A percentile compares a stretch with the other conserved stretches of the same genome.
Evolutionary conservation across 2,113 vertebrate species (phyloP).

Genomic region (Mugil cephalus): DNA sequence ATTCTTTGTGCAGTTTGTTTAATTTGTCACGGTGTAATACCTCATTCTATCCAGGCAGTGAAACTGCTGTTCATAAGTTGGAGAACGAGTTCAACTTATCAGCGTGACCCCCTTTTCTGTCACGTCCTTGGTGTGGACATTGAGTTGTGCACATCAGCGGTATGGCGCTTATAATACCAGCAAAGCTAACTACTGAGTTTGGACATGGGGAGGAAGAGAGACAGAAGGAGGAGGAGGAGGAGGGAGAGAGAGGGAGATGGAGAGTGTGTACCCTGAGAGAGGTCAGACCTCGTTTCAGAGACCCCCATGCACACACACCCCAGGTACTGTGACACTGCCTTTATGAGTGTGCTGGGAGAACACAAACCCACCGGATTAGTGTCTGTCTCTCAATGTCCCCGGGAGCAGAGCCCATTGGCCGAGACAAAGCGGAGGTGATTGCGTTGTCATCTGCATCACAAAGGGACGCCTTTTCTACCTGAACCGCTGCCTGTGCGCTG

Average conservation of each 20-base stretch:
- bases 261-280: constrained; percentile 74
- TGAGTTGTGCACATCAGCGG: constrained; percentile 45
- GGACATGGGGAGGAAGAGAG: constrained; percentile 27
- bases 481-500: constrained; percentile 63
- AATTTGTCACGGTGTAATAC: constrained; percentile 15
- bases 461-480: constrained; percentile 81
- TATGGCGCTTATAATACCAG: constrained; percentile 33
- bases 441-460: constrained; percentile 84
- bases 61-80: background rate
- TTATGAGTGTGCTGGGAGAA: constrained; percentile 68
- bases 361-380: constrained; percentile 79
- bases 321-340: constrained; percentile 77
- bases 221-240: constrained; percentile 5
- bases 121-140: constrained; percentile 31
- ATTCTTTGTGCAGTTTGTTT: constrained; percentile 4
- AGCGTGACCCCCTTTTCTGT: constrained; percentile 20
- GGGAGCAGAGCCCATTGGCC: constrained; percentile 73
- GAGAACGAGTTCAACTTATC: constrained; percentile 4
- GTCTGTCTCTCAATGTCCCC: constrained; percentile 74
- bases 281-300: constrained; percentile 79
- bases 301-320: constrained; percentile 74
- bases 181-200: constrained; percentile 29
- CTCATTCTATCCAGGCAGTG: background rate
- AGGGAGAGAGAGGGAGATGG: constrained; percentile 30
- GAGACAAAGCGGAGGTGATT: constrained; percentile 83